phyloP scores from a whole-genome alignment of 2,113 vertebrate species.

The Pedetes capensis region DNA sequence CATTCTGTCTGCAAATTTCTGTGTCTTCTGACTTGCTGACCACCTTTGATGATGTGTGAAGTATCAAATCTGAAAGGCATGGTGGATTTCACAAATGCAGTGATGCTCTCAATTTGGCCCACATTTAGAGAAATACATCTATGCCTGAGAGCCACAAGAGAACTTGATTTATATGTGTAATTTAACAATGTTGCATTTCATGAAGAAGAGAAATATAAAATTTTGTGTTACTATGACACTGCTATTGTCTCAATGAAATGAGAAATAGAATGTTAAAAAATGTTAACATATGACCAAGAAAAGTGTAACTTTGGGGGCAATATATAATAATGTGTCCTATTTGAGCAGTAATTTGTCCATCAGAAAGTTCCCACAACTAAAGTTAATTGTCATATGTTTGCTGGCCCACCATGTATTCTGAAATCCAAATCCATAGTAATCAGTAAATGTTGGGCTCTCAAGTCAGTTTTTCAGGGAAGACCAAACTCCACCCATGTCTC shows the following conservation, averaged over 20 bases:
- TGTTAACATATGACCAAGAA: not conserved
- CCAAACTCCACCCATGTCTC: not conserved
- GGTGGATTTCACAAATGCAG: conserved; percentile 32
- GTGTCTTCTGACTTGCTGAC: conserved; percentile 37
- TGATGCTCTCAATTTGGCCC: conserved; percentile 4
- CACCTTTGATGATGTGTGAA: conserved; percentile 59
- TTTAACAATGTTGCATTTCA: conserved; percentile 26
- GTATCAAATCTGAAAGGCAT: conserved; percentile 27
- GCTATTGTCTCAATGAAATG: conserved; percentile 6
- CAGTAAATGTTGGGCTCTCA: not conserved
- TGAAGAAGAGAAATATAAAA: not conserved
- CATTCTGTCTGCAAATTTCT: conserved; percentile 34
- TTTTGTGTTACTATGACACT: not conserved
- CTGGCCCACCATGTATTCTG: not conserved
- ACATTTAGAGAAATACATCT: not conserved
- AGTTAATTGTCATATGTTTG: not conserved
- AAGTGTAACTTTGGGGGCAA: not conserved
- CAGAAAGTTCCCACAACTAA: not conserved
- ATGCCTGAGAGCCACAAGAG: not conserved
- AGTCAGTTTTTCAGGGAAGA: not conserved
- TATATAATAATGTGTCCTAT: not conserved
- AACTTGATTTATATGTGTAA: conserved; percentile 40
- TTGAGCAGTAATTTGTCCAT: not conserved
- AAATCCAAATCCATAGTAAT: not conserved
- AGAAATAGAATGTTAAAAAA: not conserved